Percentiles rank a stretch among this genome's conserved stretches.
These are phyloP conservation scores for Dendrocopos noguchii DNA, from an alignment of 2,113 vertebrate genomes.

Conservation along the genomic window DNA sequence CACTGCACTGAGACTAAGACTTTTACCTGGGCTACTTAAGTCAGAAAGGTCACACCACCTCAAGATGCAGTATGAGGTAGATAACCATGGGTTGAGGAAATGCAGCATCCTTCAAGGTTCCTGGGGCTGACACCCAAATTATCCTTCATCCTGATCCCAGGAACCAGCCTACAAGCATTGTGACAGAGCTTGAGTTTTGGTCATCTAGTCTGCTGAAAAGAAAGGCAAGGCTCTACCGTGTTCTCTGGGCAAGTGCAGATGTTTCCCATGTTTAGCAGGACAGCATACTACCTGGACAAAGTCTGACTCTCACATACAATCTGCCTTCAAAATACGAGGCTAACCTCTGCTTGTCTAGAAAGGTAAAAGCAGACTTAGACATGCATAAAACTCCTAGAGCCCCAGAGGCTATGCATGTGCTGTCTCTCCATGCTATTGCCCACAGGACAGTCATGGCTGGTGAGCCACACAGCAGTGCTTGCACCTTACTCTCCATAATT, in stretches of 20 bases:
- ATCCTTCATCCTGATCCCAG: neutral
- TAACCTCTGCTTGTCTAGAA: neutral
- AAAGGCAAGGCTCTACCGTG: neutral
- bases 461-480: neutral
- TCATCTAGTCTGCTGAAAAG: neutral
- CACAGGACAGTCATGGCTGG: neutral
- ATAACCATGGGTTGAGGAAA: neutral
- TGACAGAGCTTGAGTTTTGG: neutral
- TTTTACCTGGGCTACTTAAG: neutral
- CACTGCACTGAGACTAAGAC: fast-evolving
- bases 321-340: neutral
- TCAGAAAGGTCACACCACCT: neutral
- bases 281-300: neutral
- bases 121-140: neutral
- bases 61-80: neutral
- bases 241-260: neutral
- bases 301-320: fast-evolving
- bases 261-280: fast-evolving
- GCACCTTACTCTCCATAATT: neutral
- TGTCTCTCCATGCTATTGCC: neutral
- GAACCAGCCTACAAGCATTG: neutral
- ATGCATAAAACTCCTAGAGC: neutral
- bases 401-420: neutral
- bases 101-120: neutral
- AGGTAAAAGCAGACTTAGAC: neutral